These are phyloP conservation scores for Takifugu flavidus DNA, from an alignment of 2,113 vertebrate genomes.

Conservation along the genomic window DNA sequence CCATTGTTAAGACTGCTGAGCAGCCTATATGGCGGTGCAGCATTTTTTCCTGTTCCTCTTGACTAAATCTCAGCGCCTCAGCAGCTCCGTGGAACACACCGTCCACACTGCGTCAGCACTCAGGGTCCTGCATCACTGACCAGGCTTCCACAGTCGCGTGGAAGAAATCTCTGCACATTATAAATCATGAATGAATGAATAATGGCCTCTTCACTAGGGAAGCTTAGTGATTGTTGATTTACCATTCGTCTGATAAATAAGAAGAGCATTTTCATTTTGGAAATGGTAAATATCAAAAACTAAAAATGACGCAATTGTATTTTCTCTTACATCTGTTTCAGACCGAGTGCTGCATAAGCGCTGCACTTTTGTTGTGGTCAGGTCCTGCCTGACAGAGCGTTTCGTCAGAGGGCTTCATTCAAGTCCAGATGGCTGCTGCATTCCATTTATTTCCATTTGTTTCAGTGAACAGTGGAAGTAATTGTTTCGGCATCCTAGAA, in stretches of 20 bases:
- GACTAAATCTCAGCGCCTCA: conserved; percentile 12
- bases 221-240: too few species aligned
- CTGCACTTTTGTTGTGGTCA: neutral
- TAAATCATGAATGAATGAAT: neutral
- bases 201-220: too few species aligned
- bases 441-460: neutral
- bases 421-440: neutral
- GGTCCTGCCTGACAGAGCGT: neutral
- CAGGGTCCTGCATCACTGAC: conserved; percentile 18
- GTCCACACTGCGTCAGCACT: conserved; percentile 8
- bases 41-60: conserved; percentile 12
- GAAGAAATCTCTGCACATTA: neutral
- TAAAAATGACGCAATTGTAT: neutral
- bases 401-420: neutral
- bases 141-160: neutral
- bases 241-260: neutral
- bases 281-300: neutral
- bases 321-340: too few species aligned
- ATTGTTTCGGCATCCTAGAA: neutral
- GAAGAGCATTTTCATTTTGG: neutral
- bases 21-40: conserved; percentile 23
- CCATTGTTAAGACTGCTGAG: conserved; percentile 38
- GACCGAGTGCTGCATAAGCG: too few species aligned
- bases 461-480: neutral
- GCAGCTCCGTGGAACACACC: conserved; percentile 1